A percentile compares a stretch with the other conserved stretches of the same genome.
Conservation (phyloP, 2,888 invertebrate genomes). For the Sarcophaga carnaria region DNA sequence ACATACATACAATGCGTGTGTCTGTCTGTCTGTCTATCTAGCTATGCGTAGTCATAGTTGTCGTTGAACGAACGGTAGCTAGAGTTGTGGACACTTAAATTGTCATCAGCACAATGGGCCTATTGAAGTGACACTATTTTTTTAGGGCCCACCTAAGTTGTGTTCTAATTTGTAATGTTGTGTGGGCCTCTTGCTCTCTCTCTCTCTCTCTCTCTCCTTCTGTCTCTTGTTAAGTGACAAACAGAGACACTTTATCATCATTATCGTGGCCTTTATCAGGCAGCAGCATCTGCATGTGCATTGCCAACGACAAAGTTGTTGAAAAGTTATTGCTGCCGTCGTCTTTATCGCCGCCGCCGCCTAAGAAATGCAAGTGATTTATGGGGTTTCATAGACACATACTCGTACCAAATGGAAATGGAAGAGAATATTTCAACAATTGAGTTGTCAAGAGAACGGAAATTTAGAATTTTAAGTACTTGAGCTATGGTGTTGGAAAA, state of each 20-base stretch:
- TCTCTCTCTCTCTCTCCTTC: not conserved
- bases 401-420: slow-evolving; percentile 48
- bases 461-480: no score
- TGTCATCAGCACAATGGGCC: slow-evolving; percentile 49
- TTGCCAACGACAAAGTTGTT: slow-evolving; percentile 61
- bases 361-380: slow-evolving; percentile 60
- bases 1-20: no score
- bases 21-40: no score
- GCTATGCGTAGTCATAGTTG: not conserved
- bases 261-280: not conserved
- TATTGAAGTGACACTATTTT: slow-evolving; percentile 60
- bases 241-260: slow-evolving; percentile 61
- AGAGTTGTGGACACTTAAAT: slow-evolving; percentile 60
- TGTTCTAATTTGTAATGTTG: slow-evolving; percentile 3
- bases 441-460: slow-evolving; percentile 4
- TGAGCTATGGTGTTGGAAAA: no score
- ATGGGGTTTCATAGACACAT: slow-evolving; percentile 36
- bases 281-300: slow-evolving; percentile 51
- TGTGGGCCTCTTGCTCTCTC: not conserved
- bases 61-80: slow-evolving; percentile 51
- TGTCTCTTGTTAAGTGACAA: not conserved
- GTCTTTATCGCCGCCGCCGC: slow-evolving; percentile 31
- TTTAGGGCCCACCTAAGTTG: slow-evolving; percentile 61
- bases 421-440: slow-evolving; percentile 46
- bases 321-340: slow-evolving; percentile 66